A percentile compares a stretch with the other conserved stretches of the same genome.
These are phyloP conservation scores for Phymatocera aterrima DNA, from an alignment of 2,888 invertebrate species.

Conservation along the genomic window DNA sequence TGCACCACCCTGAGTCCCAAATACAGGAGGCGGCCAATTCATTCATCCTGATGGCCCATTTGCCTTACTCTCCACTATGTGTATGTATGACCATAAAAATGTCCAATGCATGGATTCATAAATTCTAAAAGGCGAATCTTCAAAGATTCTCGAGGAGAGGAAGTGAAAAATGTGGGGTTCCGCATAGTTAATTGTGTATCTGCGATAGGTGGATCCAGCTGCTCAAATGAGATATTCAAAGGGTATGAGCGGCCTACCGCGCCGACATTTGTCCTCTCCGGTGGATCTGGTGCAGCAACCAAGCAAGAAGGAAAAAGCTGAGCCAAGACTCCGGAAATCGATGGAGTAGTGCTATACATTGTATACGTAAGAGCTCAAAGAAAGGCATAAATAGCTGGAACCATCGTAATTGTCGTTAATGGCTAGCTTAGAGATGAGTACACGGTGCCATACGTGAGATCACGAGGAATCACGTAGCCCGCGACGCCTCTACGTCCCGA, in stretches of 20 bases:
- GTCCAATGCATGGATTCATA: too few species aligned
- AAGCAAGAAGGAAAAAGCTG: neutral
- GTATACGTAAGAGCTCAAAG: neutral
- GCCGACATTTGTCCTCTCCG: neutral
- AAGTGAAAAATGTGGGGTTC: neutral
- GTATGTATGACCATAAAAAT: too few species aligned
- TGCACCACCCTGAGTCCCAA: too few species aligned
- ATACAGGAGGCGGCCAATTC: too few species aligned
- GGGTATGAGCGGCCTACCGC: neutral
- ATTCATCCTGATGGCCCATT: too few species aligned
- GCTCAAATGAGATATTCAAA: neutral
- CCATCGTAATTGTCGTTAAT: neutral
- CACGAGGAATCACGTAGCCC: conserved; percentile 37
- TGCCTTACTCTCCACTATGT: too few species aligned
- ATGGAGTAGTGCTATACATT: neutral
- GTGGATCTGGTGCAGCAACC: neutral
- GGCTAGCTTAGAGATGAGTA: neutral
- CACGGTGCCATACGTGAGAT: conserved; percentile 29
- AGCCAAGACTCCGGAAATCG: neutral
- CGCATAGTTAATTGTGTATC: neutral
- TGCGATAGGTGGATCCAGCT: neutral
- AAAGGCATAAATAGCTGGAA: conserved; percentile 11
- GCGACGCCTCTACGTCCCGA: conserved; percentile 35
- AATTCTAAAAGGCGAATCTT: too few species aligned
- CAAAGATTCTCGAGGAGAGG: too few species aligned